A percentile compares a stretch with the other conserved stretches of the same genome.
These are phyloP conservation scores for Andrena cerasifolii DNA, from an alignment of 1,140 invertebrate species.

Conservation along the genomic window DNA sequence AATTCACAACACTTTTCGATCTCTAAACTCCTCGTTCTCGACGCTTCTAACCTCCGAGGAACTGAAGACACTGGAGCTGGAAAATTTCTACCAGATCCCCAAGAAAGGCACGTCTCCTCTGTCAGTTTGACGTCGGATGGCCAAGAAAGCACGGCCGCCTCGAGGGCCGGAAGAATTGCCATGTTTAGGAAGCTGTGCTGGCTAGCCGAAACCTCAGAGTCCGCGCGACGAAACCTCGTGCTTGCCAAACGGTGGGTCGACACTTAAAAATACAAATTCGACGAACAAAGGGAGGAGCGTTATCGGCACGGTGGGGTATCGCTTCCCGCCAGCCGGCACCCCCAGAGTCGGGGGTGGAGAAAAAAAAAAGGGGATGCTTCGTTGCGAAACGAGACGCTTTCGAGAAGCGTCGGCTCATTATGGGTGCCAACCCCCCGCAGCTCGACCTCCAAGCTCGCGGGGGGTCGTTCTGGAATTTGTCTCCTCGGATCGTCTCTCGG, in stretches of 20 bases:
- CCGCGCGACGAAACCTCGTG: slow-evolving; percentile 68
- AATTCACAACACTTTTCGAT: too few species aligned
- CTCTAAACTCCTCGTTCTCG: too few species aligned
- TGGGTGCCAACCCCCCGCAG: slow-evolving; percentile 76
- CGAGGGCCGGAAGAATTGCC: neutral
- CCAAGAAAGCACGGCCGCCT: neutral
- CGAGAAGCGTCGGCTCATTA: slow-evolving; percentile 75
- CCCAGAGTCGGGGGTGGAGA: neutral
- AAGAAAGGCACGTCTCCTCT: too few species aligned
- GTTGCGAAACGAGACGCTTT: slow-evolving; percentile 63
- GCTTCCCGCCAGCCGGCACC: slow-evolving; percentile 23
- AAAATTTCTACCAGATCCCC: too few species aligned
- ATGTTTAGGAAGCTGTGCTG: slow-evolving; percentile 25
- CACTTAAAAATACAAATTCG: slow-evolving; percentile 77
- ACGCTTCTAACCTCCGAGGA: too few species aligned
- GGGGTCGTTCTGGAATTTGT: slow-evolving; percentile 69
- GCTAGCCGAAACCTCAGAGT: slow-evolving; percentile 57
- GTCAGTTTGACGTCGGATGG: neutral
- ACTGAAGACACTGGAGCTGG: too few species aligned
- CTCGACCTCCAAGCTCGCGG: slow-evolving; percentile 72
- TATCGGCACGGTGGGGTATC: slow-evolving; percentile 74
- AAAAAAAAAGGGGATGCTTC: slow-evolving; percentile 18
- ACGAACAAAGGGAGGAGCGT: slow-evolving; percentile 74
- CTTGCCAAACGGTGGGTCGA: slow-evolving; percentile 70
- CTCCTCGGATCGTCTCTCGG: slow-evolving; percentile 6